phyloP scores from a whole-genome alignment of 2,888 invertebrate species.

The Drosophila koepferae region DNA sequence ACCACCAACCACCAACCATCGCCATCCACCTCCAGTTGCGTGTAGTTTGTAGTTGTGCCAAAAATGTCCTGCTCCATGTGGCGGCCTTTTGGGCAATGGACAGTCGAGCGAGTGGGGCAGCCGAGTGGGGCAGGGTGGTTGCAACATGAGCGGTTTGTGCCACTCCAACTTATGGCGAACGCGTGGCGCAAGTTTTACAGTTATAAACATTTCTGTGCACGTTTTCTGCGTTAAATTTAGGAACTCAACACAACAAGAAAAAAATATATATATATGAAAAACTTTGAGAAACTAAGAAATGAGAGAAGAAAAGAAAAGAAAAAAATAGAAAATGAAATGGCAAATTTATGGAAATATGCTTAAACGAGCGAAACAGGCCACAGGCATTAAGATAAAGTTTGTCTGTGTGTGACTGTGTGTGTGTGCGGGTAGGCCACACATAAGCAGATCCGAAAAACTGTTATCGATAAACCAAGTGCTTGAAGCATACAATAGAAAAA shows the following conservation, averaged over 20 bases:
- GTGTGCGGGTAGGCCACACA: conserved; percentile 1
- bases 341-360: conserved; percentile 55
- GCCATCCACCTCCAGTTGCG: background rate
- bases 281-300: conserved; percentile 21
- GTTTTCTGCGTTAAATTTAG: conserved; percentile 67
- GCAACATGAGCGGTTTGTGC: conserved; percentile 8
- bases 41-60: conserved; percentile 40
- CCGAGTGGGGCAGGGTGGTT: conserved; percentile 14
- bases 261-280: conserved; percentile 3
- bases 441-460: background rate
- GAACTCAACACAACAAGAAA: conserved; percentile 4
- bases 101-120: background rate
- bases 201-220: conserved; percentile 73
- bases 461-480: conserved; percentile 12
- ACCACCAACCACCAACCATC: background rate
- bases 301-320: background rate
- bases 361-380: conserved; percentile 36
- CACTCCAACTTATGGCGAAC: conserved; percentile 58
- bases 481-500: background rate
- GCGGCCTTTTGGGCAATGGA: conserved; percentile 12
- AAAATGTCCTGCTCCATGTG: conserved; percentile 63
- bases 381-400: conserved; percentile 32
- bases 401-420: background rate
- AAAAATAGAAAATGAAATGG: conserved; percentile 43
- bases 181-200: conserved; percentile 69